Base-by-base conservation (phyloP, 2,113 vertebrate genomes). In the Rafetus swinhoei region DNA sequence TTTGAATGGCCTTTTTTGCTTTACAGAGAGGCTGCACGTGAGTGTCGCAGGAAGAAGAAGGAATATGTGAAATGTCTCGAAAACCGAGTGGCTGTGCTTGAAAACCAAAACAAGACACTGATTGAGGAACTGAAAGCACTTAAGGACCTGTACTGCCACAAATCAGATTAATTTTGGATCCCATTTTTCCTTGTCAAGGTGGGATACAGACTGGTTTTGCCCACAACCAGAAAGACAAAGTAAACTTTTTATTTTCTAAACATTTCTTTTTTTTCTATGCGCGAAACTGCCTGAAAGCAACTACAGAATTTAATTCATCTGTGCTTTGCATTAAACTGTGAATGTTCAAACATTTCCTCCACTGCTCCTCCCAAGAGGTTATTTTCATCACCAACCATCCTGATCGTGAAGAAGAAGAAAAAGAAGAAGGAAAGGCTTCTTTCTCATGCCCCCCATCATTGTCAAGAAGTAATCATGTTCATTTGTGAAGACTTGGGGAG, bases 131-230 rank as follows among this genome's bases (percentile, higher is more conserved):
- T 99, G 77, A 99, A 99, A 99, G 99, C 99, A 98, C 99, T 99
- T 98, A 99, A 99, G 98, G 99, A 99, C 99, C 99, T 99, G 97
- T 99, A 99, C 97, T 99, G 99, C 98, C 99, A 99, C 98, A 99
- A 99, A 98, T 99, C 99, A 59, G 99, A 99, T 98, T 99, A 99
- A 98, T 97, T 97, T 96, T 96, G 97, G 90, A 96, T 95, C 94
- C 91, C 82, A 86, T 97, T 97, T 97, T 97, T 91, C 96, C 89
- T 96, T 93, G 59, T 94, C 96, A 96, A 81, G 96, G 95, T 97
- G 98, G 98, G 98, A 98, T 97, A 98, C 97, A 98, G 98, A 99
- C 99, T 99, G 96, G 95, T 98, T 98, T 95, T 98, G 98, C 97
- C 97, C 97, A 97, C 95, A 97, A 95, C 97, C 97, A 97, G 98